Evolutionary conservation across 2,888 invertebrate genomes (phyloP).

Genomic region (Seladonia tumulorum): DNA sequence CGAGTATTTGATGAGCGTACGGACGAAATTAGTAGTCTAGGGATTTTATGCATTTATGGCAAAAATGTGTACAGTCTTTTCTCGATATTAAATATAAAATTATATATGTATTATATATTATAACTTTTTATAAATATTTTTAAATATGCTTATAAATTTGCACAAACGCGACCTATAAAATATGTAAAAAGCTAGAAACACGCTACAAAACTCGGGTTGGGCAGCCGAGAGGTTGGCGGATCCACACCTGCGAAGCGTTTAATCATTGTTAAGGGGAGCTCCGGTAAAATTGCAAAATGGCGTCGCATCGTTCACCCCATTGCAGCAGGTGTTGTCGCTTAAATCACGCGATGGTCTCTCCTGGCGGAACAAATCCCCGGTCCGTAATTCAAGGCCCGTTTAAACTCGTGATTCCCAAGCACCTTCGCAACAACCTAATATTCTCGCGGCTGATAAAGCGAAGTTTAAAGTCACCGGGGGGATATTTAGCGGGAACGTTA

Average conservation of each 20-base stretch:
- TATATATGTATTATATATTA: no score
- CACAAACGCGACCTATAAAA: no score
- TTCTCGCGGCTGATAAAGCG: slow-evolving; percentile 19
- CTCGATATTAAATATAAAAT: no score
- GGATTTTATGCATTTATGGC: no score
- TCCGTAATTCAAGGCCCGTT: slow-evolving; percentile 4
- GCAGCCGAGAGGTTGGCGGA: no score
- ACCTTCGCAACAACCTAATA: not conserved
- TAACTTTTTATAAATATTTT: no score
- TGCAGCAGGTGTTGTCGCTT: not conserved
- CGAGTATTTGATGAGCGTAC: no score
- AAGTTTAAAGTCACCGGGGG: slow-evolving; percentile 4
- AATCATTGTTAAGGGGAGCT: not conserved
- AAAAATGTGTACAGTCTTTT: no score
- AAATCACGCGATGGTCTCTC: not conserved
- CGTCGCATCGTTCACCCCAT: not conserved
- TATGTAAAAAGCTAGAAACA: no score
- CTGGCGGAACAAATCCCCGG: not conserved
- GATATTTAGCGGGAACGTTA: slow-evolving; percentile 27
- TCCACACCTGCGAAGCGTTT: not conserved
- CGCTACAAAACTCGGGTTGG: no score
- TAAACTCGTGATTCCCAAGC: not conserved
- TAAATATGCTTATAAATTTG: no score
- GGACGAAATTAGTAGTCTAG: no score
- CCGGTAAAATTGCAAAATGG: not conserved